These are phyloP conservation scores for Subacronicta megacephala DNA, from an alignment of 2,888 invertebrate genomes.

Conservation along the genomic window DNA sequence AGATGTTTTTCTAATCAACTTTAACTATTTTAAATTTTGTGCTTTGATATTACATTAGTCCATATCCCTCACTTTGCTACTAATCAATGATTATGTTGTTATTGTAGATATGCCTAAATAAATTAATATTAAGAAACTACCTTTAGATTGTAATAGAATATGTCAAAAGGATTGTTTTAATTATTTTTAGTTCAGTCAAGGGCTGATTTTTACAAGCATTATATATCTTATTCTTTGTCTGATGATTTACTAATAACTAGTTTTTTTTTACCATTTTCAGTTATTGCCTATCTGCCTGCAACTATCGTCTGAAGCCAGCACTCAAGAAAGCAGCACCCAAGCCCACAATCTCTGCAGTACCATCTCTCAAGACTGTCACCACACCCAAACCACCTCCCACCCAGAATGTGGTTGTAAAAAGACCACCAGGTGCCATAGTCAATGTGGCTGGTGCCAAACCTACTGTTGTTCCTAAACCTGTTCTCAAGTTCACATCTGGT, in stretches of 20 bases:
- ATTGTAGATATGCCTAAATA: too few relatives aligned
- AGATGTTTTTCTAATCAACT: too few relatives aligned
- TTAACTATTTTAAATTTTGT: too few relatives aligned
- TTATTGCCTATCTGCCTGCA: conserved; percentile 95
- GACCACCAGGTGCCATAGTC: conserved; percentile 81
- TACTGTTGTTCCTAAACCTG: conserved; percentile 93
- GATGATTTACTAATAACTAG: not conserved
- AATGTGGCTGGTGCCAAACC: conserved; percentile 91
- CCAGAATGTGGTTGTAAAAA: conserved; percentile 87
- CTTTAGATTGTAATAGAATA: too few relatives aligned
- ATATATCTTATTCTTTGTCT: too few relatives aligned
- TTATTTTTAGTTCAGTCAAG: too few relatives aligned
- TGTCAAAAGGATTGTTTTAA: too few relatives aligned
- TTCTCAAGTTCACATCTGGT: conserved; percentile 92
- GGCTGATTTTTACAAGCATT: too few relatives aligned
- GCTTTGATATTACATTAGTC: too few relatives aligned
- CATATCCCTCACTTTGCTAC: too few relatives aligned
- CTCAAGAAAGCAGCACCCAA: conserved; percentile 83
- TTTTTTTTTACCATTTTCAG: conserved; percentile 83
- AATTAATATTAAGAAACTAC: too few relatives aligned
- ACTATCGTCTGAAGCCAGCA: conserved; percentile 92
- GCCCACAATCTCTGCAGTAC: conserved; percentile 67
- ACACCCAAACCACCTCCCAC: conserved; percentile 74
- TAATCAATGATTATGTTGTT: too few relatives aligned
- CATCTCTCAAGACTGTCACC: conserved; percentile 76